Conservation (phyloP, 2,797 vertebrate species). For the Sylvilagus floridanus region DNA sequence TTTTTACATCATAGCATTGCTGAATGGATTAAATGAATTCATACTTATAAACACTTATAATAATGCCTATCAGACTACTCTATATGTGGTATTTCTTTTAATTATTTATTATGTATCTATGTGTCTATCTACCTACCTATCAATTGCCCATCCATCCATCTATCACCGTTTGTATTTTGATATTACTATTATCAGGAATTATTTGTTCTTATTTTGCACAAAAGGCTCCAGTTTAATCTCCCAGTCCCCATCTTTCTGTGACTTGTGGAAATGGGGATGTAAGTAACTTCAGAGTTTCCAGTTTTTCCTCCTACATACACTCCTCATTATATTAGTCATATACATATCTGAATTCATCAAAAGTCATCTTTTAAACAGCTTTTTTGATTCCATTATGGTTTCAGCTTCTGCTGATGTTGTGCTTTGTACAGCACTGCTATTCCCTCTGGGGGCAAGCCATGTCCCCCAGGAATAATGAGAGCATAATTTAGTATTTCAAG, state of each 20-base stretch:
- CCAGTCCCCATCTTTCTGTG: background rate
- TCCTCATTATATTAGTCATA: background rate
- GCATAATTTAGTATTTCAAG: background rate
- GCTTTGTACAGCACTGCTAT: background rate
- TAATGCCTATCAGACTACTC: background rate
- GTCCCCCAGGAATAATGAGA: background rate
- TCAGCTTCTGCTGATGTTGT: slow-evolving; percentile 1
- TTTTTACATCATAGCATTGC: background rate
- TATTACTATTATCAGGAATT: background rate
- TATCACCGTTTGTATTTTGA: background rate
- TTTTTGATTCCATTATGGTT: background rate
- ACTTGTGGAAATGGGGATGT: background rate
- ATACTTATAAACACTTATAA: background rate
- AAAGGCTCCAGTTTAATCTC: background rate
- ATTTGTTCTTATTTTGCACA: background rate
- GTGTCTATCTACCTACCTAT: background rate
- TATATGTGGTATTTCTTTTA: background rate
- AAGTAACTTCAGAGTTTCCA: background rate
- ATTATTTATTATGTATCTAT: background rate
- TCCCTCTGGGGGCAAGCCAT: background rate
- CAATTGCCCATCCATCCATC: too few species aligned
- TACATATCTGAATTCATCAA: background rate
- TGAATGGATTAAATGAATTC: background rate
- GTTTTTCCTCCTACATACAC: background rate
- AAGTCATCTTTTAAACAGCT: background rate